Conservation (phyloP, 2,888 invertebrate species). For the Drosophila longiperda region DNA sequence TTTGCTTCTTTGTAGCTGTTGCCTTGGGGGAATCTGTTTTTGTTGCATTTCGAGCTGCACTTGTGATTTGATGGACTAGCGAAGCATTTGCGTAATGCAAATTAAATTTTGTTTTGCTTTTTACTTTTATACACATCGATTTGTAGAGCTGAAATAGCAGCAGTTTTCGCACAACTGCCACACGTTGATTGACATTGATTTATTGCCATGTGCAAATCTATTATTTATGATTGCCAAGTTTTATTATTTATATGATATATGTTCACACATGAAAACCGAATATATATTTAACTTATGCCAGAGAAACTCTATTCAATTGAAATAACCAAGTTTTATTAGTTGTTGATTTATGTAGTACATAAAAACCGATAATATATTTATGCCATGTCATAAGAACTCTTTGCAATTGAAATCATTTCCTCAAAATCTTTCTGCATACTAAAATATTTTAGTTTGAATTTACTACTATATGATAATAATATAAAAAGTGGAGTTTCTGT, state of each 20-base stretch:
- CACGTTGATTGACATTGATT: conserved; percentile 57
- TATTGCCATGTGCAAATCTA: conserved; percentile 37
- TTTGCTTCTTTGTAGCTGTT: conserved; percentile 1
- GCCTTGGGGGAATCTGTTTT: conserved; percentile 16
- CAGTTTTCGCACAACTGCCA: not conserved
- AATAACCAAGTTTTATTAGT: too few relatives aligned
- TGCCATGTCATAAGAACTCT: not conserved
- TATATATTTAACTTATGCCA: not conserved
- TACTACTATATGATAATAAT: too few relatives aligned
- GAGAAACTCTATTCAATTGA: not conserved
- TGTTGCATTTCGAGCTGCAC: conserved; percentile 21
- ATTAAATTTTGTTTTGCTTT: conserved; percentile 40
- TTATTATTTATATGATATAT: not conserved
- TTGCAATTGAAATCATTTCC: not conserved
- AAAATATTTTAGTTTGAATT: not conserved
- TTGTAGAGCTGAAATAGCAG: conserved; percentile 6
- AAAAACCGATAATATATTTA: not conserved
- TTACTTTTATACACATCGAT: conserved; percentile 28
- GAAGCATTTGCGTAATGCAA: conserved; percentile 51
- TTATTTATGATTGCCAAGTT: conserved; percentile 32
- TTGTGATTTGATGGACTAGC: conserved; percentile 32
- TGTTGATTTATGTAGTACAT: too few relatives aligned
- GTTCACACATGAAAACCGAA: not conserved
- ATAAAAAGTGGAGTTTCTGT: too few relatives aligned
- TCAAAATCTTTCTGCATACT: not conserved